phyloP scores from a whole-genome alignment of 2,113 vertebrate genomes.

The Pteropus alecto region DNA sequence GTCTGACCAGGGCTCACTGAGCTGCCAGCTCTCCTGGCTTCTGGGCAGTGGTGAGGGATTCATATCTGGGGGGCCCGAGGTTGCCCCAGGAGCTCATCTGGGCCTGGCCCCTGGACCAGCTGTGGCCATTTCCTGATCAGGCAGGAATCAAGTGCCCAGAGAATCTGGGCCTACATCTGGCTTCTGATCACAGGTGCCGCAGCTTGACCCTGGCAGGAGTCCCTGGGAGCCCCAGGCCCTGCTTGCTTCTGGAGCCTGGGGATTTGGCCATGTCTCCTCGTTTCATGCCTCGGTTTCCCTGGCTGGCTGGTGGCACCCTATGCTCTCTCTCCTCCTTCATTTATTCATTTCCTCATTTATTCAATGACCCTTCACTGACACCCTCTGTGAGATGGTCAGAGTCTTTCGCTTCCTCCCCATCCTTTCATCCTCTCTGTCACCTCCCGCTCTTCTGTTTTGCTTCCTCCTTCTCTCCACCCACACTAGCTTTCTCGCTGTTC shows the following conservation, averaged over 20 bases:
- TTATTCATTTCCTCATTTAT: not conserved
- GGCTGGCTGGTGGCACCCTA: not conserved
- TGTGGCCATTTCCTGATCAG: not conserved
- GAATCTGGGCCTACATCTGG: not conserved
- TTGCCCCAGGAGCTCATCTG: not conserved
- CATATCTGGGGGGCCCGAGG: no score
- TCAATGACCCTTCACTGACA: not conserved
- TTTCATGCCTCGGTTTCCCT: not conserved
- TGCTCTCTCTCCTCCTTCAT: not conserved
- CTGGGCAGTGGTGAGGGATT: not conserved
- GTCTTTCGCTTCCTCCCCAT: no score
- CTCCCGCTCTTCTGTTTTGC: not conserved
- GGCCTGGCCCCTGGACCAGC: not conserved
- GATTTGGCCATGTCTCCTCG: not conserved
- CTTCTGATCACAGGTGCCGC: not conserved
- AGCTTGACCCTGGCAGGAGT: not conserved
- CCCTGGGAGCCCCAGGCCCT: not conserved
- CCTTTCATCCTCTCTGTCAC: rapidly evolving
- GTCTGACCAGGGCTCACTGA: not conserved
- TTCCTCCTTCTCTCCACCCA: not conserved
- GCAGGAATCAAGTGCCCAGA: not conserved
- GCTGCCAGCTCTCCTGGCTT: not conserved
- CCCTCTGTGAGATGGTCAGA: not conserved
- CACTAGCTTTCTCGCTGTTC: not conserved
- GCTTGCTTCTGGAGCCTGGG: not conserved